These are phyloP conservation scores for Alosa alosa DNA, from an alignment of 2,113 vertebrate species.

Conservation along the genomic window DNA sequence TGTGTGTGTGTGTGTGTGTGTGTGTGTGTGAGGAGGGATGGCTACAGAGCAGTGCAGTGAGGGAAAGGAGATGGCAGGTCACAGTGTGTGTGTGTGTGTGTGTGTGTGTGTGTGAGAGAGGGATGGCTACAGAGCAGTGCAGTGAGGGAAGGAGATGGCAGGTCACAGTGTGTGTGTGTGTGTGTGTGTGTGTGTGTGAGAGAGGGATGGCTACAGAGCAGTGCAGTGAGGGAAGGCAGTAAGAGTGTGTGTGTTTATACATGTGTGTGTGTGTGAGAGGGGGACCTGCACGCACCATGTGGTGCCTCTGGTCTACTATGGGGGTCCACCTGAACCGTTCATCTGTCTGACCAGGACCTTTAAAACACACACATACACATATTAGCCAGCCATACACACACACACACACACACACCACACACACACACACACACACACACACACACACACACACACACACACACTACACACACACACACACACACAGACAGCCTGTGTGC, in stretches of 20 bases:
- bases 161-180: neutral
- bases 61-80: neutral
- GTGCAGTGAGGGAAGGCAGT: neutral
- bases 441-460: neutral
- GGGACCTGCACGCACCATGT: neutral
- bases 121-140: neutral
- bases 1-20: neutral
- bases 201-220: neutral
- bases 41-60: neutral
- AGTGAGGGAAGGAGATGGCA: neutral
- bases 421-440: neutral
- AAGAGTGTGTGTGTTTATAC: neutral
- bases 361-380: neutral
- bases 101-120: neutral
- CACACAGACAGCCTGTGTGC: constrained; percentile 23
- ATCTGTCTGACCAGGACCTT: neutral
- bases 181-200: neutral
- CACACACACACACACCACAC: neutral
- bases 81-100: neutral
- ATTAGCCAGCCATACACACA: too few relatives aligned
- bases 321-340: neutral
- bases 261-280: neutral
- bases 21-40: neutral
- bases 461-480: neutral
- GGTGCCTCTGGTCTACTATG: neutral